phyloP scores from a whole-genome alignment of 2,113 vertebrate species.

The Scopus umbretta region DNA sequence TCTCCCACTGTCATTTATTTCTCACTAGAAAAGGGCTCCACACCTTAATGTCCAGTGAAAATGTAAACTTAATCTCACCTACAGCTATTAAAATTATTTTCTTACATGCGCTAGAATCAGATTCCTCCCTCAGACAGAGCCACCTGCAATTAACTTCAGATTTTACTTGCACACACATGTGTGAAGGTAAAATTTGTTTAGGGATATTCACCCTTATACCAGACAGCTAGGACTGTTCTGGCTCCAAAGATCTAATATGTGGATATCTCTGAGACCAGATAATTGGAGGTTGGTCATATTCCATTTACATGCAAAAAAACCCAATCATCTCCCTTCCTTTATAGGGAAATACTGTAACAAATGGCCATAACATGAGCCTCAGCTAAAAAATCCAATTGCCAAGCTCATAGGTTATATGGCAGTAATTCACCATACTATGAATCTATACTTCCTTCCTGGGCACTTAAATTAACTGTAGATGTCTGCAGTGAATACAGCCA shows the following conservation, averaged over 20 bases:
- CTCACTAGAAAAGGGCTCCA: background rate
- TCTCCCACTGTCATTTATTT: background rate
- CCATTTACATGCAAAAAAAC: background rate
- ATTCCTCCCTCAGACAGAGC: background rate
- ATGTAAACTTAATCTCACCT: background rate
- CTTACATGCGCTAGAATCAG: background rate
- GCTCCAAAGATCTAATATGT: background rate
- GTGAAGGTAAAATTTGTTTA: background rate
- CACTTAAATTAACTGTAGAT: background rate
- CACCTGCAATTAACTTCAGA: background rate
- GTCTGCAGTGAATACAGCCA: background rate
- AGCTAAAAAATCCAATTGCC: background rate
- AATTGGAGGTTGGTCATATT: background rate
- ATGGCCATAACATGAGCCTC: background rate
- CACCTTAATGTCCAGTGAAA: background rate
- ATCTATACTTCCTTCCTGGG: background rate
- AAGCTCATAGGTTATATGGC: background rate
- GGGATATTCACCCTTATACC: background rate
- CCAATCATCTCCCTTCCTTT: background rate
- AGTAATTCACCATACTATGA: background rate
- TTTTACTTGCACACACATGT: background rate
- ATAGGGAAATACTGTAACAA: background rate
- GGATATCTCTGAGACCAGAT: background rate
- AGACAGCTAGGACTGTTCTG: background rate
- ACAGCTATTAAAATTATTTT: background rate